Evolutionary conservation across 2,113 vertebrate genomes (phyloP), one percentile per base, ranked within the genome.

Genomic region (Cichladusa arquata): DNA sequence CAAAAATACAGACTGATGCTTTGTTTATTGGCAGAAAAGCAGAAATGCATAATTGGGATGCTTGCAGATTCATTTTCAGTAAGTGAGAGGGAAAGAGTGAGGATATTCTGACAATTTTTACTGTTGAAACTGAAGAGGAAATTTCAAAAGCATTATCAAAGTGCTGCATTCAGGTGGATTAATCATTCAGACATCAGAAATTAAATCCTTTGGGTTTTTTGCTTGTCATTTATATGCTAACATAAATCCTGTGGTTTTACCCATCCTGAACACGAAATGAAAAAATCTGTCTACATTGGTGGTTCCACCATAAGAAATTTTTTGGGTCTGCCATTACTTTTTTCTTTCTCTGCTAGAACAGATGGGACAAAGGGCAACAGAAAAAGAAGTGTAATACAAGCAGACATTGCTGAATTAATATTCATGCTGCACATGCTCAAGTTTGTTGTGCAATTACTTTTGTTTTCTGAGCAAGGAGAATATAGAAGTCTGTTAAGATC

Each of bases 321-420:
- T 77, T 84, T 29, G 65, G 12, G 33, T 94, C 65, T 94, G 64
- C 87, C 31, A 16, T 69, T 40, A 78, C 79, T 86, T 95, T 66
- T 90, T 92, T 19, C 70, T 95, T 96, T 84, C 54, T 97, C 11
- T 50, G 16, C 82, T 72, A 14, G 54, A 92, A 73, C 84, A 96
- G 95, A 95, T 95, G 87, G 93, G 67, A 73, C 5, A 33, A 90
- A 86, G 86, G 80, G 79, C 86, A 92, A 64, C 51, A 69, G 67
- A 77, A 81, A 93, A 84, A 40, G 19, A 38, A 72, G 48, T 87
- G n/a, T 66, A 70, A 77, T 85, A 60, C 57, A 86, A 87, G 54
- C 34, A 88, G 44, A 33, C 29, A 7, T 29, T 82, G 65, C 79
- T 92, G 89, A 88, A 67, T 94, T 90, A 85, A 53, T 91, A 89